Evolutionary conservation across 2,113 vertebrate genomes (phyloP), one percentile per base, ranked within the genome.

Genomic region (Lepisosteus osseus): DNA sequence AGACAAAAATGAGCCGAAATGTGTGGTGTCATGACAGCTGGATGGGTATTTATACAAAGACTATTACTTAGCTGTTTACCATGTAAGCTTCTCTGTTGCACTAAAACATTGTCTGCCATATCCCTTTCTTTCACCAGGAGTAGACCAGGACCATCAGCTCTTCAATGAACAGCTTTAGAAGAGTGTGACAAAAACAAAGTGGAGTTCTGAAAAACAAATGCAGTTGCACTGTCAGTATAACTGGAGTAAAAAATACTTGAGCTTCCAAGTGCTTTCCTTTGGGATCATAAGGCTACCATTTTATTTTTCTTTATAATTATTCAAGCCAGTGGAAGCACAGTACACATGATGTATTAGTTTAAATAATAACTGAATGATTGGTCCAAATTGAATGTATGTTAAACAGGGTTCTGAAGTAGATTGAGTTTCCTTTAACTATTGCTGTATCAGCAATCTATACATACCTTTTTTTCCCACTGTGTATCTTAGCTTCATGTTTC

Each of bases 371-470:
- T 40, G 44, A 14, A 56, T 54, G 55, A 56, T 41, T 62, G 43
- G 40, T 45, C 51, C 44, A 54, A 74, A 62, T 61, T 64, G 67
- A 74, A 74, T 74, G 72, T 74, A 74, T 64, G 15, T 74, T 44
- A 54, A 54, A 7, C 17, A 7, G 56, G 54, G 55, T 7, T 42
- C 29, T 61, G 41, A 64, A 59, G 57, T 8, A 68, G 17, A 68
- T 44, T 14, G 42, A 43, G 43, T 54, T 65, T 2, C 41, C 17
- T 72, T 72, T 68, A 17, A 65, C 29, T 13, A 65, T 61, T 74
- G 59, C 61, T 68, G 41, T 56, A 41, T n/a, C 9, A 59, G 57
- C 57, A 59, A 73, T 62, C 17, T 51, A 43, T 56, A 69, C 2
- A 59, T 69, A 29, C 55, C 6, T 29, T 29, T 29, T 29, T 29